Percentiles rank a stretch among this genome's conserved stretches.
Evolutionary conservation across 2,888 invertebrate species (phyloP).

Genomic region (Drosophila meridionalis): DNA sequence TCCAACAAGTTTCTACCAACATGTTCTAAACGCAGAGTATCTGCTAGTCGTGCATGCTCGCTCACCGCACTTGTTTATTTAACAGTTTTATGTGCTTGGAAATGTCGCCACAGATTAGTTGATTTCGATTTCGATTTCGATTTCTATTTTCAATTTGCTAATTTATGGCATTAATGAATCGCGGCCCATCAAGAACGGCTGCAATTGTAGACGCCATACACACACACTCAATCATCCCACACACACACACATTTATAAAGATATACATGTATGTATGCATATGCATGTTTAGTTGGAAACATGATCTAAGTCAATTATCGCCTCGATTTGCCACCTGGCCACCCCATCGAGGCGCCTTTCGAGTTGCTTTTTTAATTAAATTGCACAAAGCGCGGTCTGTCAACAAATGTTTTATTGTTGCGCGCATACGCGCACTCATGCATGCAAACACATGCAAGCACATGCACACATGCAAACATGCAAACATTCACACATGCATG

Average conservation of each 20-base stretch:
- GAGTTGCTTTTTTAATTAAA: slow-evolving; percentile 46
- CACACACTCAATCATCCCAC: slow-evolving; percentile 11
- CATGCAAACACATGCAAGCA: neutral
- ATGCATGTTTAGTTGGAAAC: slow-evolving; percentile 26
- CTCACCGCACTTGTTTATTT: neutral
- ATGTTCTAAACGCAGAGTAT: neutral
- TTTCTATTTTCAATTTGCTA: slow-evolving; percentile 15
- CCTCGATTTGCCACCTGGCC: slow-evolving; percentile 29
- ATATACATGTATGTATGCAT: neutral
- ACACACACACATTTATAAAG: neutral
- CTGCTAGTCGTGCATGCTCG: neutral
- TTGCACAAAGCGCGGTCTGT: slow-evolving; percentile 50
- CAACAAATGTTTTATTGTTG: slow-evolving; percentile 53
- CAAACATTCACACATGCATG: slow-evolving; percentile 3
- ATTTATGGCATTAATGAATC: slow-evolving; percentile 46
- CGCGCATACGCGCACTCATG: slow-evolving; percentile 12
- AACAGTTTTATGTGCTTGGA: slow-evolving; percentile 2
- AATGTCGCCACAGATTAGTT: slow-evolving; percentile 36
- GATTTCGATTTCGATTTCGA: slow-evolving; percentile 1
- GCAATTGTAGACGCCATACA: slow-evolving; percentile 20
- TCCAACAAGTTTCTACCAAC: too few species aligned
- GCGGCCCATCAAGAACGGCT: slow-evolving; percentile 18
- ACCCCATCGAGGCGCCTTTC: slow-evolving; percentile 13
- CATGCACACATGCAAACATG: slow-evolving; percentile 11
- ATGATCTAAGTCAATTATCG: slow-evolving; percentile 47